A percentile compares a stretch with the other conserved stretches of the same genome.
Conservation (phyloP, 2,797 vertebrate genomes). For the Acanthornis magna region DNA sequence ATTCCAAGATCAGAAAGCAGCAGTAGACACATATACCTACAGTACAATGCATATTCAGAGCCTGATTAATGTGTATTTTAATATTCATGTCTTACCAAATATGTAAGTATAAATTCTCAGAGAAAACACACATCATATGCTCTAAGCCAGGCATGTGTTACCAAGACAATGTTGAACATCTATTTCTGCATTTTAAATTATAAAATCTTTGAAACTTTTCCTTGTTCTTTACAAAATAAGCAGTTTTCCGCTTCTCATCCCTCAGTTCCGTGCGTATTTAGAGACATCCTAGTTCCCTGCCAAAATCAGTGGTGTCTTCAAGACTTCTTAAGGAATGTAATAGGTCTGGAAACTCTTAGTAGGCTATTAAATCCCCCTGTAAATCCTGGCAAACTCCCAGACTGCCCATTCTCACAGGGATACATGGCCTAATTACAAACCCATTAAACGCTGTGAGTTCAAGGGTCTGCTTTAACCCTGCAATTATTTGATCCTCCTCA, state of each 20-base stretch:
- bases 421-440: constrained; percentile 47
- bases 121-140: not conserved
- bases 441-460: constrained; percentile 19
- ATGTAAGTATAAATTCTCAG: not conserved
- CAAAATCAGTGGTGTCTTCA: not conserved
- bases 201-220: not conserved
- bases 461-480: constrained; percentile 27
- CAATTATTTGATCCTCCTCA: not conserved
- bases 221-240: not conserved
- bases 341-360: constrained; percentile 34
- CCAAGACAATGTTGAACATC: not conserved
- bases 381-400: constrained; percentile 42
- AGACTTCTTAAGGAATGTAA: constrained; percentile 40
- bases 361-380: constrained; percentile 43
- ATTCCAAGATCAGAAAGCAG: not conserved
- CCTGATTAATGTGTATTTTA: not conserved
- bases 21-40: not conserved
- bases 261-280: not conserved
- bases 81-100: not conserved
- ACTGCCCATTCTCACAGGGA: constrained; percentile 41
- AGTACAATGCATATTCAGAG: not conserved
- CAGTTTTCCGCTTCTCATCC: not conserved
- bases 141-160: not conserved
- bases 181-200: not conserved
- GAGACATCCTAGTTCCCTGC: not conserved